Evolutionary conservation across 2,888 invertebrate species (phyloP).

Genomic region (Zaprionus bogoriensis): DNA sequence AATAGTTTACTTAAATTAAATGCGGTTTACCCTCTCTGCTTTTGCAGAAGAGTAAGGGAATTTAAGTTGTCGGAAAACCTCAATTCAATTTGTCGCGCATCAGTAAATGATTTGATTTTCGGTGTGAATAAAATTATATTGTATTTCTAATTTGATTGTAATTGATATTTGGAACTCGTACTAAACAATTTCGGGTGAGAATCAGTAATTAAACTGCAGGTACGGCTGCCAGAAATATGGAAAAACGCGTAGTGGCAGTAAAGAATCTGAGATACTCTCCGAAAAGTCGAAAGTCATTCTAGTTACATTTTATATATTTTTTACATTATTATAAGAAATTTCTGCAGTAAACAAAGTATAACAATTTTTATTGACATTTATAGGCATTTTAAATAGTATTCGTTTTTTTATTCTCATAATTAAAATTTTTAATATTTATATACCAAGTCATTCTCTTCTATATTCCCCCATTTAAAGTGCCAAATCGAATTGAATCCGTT

Average conservation of each 20-base stretch:
- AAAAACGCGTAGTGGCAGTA: not conserved
- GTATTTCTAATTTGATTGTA: constrained; percentile 47
- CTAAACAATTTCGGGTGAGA: not conserved
- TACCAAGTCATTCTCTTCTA: not conserved
- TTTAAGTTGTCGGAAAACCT: constrained; percentile 2
- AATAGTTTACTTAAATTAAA: not conserved
- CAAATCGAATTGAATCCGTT: constrained; percentile 37
- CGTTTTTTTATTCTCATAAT: too few relatives aligned
- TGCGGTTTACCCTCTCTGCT: too few relatives aligned
- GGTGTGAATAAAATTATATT: constrained; percentile 38
- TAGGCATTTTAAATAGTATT: too few relatives aligned
- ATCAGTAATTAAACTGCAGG: constrained; percentile 47
- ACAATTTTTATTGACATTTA: too few relatives aligned
- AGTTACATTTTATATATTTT: too few relatives aligned
- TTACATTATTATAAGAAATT: too few relatives aligned
- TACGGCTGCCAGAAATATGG: constrained; percentile 14
- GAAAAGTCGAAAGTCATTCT: not conserved
- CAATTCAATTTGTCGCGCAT: constrained; percentile 24
- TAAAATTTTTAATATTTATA: too few relatives aligned
- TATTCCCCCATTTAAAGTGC: not conserved
- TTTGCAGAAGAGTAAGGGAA: not conserved
- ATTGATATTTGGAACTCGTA: constrained; percentile 43
- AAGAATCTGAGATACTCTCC: not conserved
- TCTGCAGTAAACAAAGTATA: too few relatives aligned
- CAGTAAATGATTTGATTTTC: constrained; percentile 39